phyloP scores from a whole-genome alignment of 2,797 vertebrate genomes.

The Momotus momota region DNA sequence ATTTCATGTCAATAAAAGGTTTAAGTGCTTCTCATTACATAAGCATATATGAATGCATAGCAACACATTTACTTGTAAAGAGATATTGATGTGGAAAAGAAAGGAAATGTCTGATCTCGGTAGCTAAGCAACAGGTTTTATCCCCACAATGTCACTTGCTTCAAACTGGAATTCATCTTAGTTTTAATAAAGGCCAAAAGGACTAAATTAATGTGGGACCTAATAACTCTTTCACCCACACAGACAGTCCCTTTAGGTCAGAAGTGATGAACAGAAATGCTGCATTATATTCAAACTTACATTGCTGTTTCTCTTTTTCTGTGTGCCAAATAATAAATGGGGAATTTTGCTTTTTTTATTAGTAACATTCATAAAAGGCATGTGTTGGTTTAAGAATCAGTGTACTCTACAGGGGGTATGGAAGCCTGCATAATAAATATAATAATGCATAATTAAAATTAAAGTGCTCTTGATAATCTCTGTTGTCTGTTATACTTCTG shows the following conservation, averaged over 20 bases:
- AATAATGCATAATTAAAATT: slow-evolving; percentile 16
- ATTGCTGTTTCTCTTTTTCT: not conserved
- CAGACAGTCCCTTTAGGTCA: not conserved
- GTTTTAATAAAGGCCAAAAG: slow-evolving; percentile 12
- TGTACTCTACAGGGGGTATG: not conserved
- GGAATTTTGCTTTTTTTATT: not conserved
- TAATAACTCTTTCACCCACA: not conserved
- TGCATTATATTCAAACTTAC: not conserved
- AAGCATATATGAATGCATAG: not conserved
- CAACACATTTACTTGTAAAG: not conserved
- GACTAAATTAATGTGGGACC: not conserved
- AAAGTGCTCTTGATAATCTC: not conserved
- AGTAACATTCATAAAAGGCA: not conserved
- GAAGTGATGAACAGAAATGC: not conserved
- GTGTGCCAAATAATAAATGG: not conserved
- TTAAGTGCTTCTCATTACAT: not conserved
- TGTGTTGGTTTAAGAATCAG: slow-evolving; percentile 19
- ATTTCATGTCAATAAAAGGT: not conserved
- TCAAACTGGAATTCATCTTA: not conserved
- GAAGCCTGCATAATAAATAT: slow-evolving; percentile 9
- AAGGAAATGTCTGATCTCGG: not conserved
- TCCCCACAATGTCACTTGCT: not conserved
- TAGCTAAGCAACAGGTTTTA: slow-evolving; percentile 41
- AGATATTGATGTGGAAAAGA: not conserved
- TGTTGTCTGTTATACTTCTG: not conserved